A percentile compares a stretch with the other conserved stretches of the same genome.
Conservation (phyloP, 2,888 invertebrate species). For the Eupithecia inturbata region DNA sequence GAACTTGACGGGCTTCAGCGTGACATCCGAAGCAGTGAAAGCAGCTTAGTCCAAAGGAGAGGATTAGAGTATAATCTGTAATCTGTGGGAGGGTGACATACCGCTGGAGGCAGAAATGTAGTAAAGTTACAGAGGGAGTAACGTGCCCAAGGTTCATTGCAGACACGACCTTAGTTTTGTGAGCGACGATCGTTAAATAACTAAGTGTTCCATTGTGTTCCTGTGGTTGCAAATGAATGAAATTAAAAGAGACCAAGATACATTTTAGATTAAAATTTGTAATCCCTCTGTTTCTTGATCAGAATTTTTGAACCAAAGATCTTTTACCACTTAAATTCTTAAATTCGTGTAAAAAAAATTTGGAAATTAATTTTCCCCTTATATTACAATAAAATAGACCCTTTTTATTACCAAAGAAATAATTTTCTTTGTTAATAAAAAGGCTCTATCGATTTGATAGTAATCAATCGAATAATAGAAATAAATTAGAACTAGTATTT, state of each 20-base stretch:
- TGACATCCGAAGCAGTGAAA: conserved; percentile 77
- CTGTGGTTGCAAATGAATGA: not conserved
- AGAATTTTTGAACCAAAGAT: no score
- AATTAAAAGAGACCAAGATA: not conserved
- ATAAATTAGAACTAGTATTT: no score
- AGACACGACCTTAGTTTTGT: not conserved
- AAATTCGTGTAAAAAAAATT: not conserved
- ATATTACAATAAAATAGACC: not conserved
- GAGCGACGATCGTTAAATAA: not conserved
- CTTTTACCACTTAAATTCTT: not conserved
- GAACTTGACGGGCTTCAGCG: conserved; percentile 74
- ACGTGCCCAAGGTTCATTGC: not conserved
- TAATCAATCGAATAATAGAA: no score
- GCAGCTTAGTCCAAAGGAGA: conserved; percentile 77
- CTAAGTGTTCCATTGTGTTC: not conserved
- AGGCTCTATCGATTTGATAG: no score
- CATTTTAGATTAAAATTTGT: not conserved
- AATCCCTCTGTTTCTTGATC: no score
- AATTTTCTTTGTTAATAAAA: no score
- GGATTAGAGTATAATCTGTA: conserved; percentile 79
- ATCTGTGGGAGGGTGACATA: conserved; percentile 69
- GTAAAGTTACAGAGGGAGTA: conserved; percentile 11
- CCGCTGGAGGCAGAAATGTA: conserved; percentile 61
- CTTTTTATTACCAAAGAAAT: no score
- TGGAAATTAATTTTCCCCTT: not conserved